Evolutionary conservation across 2,888 invertebrate genomes (phyloP).

Genomic region (Coenonympha arcania): DNA sequence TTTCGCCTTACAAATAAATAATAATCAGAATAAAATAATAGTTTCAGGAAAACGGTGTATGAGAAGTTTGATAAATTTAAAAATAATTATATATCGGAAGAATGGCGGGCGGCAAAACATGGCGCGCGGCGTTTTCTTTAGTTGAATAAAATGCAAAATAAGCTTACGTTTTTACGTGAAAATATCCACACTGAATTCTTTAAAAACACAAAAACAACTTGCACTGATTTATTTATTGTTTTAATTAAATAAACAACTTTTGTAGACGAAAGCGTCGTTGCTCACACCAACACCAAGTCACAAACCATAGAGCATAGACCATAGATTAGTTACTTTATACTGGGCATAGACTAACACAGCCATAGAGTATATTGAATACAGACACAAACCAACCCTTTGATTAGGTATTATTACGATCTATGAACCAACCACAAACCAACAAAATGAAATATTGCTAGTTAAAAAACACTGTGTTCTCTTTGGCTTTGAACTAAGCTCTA

Average conservation of each 20-base stretch:
- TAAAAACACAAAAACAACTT: conserved; percentile 36
- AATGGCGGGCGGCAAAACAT: conserved; percentile 65
- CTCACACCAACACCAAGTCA: no score
- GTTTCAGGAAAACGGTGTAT: not conserved
- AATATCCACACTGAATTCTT: conserved; percentile 38
- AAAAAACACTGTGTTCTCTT: no score
- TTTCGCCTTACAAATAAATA: not conserved
- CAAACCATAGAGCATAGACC: no score
- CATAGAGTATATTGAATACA: no score
- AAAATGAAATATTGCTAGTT: no score
- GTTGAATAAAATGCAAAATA: conserved; percentile 25
- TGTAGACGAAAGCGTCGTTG: conserved; percentile 46
- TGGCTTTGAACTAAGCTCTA: no score
- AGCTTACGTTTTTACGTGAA: conserved; percentile 44
- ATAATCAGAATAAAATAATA: not conserved
- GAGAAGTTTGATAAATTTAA: conserved; percentile 27
- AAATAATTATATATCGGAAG: conserved; percentile 41
- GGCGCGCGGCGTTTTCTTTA: conserved; percentile 40
- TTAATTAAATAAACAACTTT: conserved; percentile 40
- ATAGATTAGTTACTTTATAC: no score
- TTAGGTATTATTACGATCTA: no score
- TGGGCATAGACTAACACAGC: no score
- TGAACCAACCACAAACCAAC: no score
- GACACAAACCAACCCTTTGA: no score
- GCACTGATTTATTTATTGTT: conserved; percentile 34